phyloP scores from a whole-genome alignment of 2,113 vertebrate species.

The Fregetta grallaria region DNA sequence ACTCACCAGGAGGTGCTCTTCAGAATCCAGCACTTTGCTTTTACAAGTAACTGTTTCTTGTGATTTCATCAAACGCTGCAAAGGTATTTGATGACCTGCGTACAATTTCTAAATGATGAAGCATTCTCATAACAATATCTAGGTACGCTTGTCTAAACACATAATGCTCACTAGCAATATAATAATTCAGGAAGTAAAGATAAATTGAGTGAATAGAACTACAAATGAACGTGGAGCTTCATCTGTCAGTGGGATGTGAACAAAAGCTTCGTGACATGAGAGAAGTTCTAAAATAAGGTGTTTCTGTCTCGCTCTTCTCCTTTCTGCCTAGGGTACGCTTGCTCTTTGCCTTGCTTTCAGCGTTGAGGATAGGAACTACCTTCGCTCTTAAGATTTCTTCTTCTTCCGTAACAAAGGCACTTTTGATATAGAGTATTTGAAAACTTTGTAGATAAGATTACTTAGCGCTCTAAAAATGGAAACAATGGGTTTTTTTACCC shows the following conservation, averaged over 20 bases:
- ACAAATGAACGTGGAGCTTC: neutral
- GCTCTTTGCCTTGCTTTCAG: neutral
- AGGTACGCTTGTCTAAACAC: neutral
- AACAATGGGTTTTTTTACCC: neutral
- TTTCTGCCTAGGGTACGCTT: neutral
- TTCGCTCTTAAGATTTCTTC: neutral
- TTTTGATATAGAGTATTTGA: neutral
- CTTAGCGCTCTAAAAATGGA: neutral
- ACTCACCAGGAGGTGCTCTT: slow-evolving; percentile 26
- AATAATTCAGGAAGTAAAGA: neutral
- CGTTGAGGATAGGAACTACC: neutral
- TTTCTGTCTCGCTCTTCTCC: neutral
- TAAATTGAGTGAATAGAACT: neutral
- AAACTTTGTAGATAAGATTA: neutral
- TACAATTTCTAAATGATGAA: neutral
- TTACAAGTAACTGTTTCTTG: neutral
- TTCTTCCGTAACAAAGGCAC: neutral
- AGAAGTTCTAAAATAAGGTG: neutral
- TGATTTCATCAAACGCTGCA: neutral
- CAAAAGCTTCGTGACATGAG: neutral
- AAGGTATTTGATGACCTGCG: neutral
- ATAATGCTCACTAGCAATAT: neutral
- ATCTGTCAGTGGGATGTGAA: neutral
- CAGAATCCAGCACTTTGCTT: neutral
- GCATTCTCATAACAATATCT: neutral